Conservation (phyloP, 2,888 invertebrate genomes). For the Cerastis leucographa region DNA sequence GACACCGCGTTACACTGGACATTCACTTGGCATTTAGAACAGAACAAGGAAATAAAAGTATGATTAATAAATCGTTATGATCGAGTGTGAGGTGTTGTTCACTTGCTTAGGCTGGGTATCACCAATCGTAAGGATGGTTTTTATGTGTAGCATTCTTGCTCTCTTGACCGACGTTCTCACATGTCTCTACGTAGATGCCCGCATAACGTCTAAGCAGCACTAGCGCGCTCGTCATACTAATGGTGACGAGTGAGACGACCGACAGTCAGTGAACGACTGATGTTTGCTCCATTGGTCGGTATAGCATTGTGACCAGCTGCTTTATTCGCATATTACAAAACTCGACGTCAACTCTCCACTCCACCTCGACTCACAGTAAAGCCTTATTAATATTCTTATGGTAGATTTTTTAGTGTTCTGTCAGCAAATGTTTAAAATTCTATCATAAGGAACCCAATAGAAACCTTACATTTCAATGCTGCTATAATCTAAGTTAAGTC, state of each 20-base stretch:
- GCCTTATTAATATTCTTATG: too few species aligned
- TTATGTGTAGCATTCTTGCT: not conserved
- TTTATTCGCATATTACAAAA: not conserved
- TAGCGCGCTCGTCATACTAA: not conserved
- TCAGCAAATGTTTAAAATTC: not conserved
- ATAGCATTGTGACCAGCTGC: not conserved
- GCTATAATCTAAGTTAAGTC: not conserved
- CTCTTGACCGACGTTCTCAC: not conserved
- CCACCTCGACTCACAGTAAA: not conserved
- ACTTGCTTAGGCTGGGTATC: not conserved
- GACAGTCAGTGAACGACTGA: too few species aligned
- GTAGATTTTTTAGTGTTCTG: too few species aligned
- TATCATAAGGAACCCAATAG: not conserved
- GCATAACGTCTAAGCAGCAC: not conserved
- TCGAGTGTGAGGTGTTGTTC: not conserved
- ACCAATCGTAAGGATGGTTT: not conserved
- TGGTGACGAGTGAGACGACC: not conserved
- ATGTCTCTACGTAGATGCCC: not conserved
- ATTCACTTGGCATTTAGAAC: not conserved
- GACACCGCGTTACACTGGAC: too few species aligned
- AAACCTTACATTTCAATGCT: not conserved
- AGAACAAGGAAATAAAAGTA: not conserved
- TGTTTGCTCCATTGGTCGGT: too few species aligned
- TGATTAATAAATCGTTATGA: not conserved
- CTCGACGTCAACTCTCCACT: not conserved